Evolutionary conservation across 1,140 invertebrate species (phyloP).

Genomic region (Ceratosolen solmsi): DNA sequence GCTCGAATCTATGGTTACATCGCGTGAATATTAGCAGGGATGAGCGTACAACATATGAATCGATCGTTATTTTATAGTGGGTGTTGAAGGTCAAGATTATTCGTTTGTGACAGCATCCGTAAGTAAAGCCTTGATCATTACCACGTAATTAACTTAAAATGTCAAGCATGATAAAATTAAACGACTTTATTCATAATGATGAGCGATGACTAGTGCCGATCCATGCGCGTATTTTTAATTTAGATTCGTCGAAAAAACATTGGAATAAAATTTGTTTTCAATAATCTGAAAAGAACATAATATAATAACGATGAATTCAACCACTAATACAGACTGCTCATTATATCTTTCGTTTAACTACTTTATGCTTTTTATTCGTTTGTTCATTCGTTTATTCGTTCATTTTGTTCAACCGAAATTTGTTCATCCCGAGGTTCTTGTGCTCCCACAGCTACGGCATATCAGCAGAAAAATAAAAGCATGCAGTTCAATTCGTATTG

Average conservation of each 20-base stretch:
- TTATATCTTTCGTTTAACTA: no score
- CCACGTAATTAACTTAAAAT: conserved; percentile 27
- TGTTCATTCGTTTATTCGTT: no score
- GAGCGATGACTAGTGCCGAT: not conserved
- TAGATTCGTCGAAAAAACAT: not conserved
- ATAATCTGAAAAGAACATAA: no score
- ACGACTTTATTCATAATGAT: not conserved
- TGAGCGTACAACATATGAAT: not conserved
- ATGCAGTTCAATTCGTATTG: no score
- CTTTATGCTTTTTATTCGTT: no score
- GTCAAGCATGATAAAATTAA: not conserved
- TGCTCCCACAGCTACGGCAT: no score
- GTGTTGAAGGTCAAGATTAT: conserved; percentile 46
- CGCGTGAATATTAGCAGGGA: not conserved
- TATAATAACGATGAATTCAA: no score
- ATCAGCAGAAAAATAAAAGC: no score
- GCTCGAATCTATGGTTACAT: not conserved
- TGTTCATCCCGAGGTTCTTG: no score
- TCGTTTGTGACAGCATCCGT: conserved; percentile 38
- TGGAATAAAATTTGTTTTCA: no score
- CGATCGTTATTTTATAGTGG: conserved; percentile 20
- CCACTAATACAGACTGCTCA: no score
- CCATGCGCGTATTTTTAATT: not conserved
- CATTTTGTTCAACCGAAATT: no score
- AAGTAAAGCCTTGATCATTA: conserved; percentile 26